Evolutionary conservation across 2,888 invertebrate species (phyloP), one percentile per base, ranked within the genome.

Genomic region (Toxonevra muliebris): DNA sequence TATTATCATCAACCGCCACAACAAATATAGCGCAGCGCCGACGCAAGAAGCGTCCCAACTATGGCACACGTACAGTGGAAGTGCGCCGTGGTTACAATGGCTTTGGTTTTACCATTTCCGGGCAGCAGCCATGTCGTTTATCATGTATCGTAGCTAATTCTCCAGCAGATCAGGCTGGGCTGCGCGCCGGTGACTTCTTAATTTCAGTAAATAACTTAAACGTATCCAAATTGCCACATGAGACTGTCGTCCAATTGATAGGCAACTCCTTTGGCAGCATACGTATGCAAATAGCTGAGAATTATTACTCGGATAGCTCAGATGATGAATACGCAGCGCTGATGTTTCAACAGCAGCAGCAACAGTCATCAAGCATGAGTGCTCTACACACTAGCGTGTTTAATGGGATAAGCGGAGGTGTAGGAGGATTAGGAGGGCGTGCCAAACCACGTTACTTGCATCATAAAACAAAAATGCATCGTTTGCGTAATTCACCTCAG

Each of bases 21-120:
- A 78, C 77, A 45, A 81, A 77, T 67, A 80, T 80, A 5, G 84
- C 84, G 12, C 85, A 87, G 54, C 86, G 89, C 54, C 85, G 90
- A 64, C 85, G 89, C 20, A 90, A 90, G 80, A 90, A 90, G 82
- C 87, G 89, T n/a, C 88, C 88, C 19, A 88, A 88, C 74, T 89
- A 88, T 80, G 89, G 89, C 10, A 84, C 84, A 10, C 83, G 85
- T 17, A 82, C 83, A 0, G 93, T 97, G 65, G 94, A 97, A 79
- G 91, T 97, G 53, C 89, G 90, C 10, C 88, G 97, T 72, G 96
- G 97, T 3, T 89, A 90, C 69, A 93, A 93, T 78, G 97, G 97
- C 10, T 98, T 96, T 83, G 97, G 98, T n/a, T 98, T 98, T 82
- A 98, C 97, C 20, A 97, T 98, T 80, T 96, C 97, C 1, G 97